Evolutionary conservation across 2,888 invertebrate genomes (phyloP), one percentile per base, ranked within the genome.

Genomic region (Pocota personata): DNA sequence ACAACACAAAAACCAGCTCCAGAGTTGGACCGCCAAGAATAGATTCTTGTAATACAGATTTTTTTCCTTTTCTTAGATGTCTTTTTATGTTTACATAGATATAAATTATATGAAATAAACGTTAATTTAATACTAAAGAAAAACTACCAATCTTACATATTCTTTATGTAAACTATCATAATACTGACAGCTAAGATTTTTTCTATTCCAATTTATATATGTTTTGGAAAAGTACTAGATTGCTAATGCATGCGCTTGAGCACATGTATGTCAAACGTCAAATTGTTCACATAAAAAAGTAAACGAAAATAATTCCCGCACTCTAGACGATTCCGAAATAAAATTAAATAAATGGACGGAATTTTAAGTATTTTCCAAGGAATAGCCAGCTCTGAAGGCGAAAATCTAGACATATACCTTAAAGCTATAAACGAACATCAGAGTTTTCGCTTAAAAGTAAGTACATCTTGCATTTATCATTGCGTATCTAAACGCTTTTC

Each of bases 361-460:
- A 66, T 88, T 69, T 67, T 89, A 12, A 87, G 88, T 50, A 89
- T 90, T 67, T 86, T 90, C 30, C 88, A 89, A 83, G 88, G 88
- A 6, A 88, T 90, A 35, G 71, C 89, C 0, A 82, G 66, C 2
- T 60, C 88, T 1, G 88, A 89, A 14, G 76, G 14, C 12, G 77
- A 82, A 6, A 79, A 86, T 69, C 82, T 90, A 8, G 69, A 88
- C 12, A 83, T 87, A 12, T 89, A 89, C 69, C 69, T 90, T 0
- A 76, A 88, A 30, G 89, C 89, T 1, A 78, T 90, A 3, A 87
- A 88, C 3, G 89, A 90, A 43, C 89, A 90, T 48, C 88, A 89
- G 72, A 88, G 88, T 82, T 89, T 90, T 73, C 83, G 87, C 30
- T 19, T 75, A 32, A 86, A 88, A 82, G 90, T 90, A 88, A 87